Conservation (phyloP, 1,140 invertebrate genomes). For the Metopolophium dirhodum region DNA sequence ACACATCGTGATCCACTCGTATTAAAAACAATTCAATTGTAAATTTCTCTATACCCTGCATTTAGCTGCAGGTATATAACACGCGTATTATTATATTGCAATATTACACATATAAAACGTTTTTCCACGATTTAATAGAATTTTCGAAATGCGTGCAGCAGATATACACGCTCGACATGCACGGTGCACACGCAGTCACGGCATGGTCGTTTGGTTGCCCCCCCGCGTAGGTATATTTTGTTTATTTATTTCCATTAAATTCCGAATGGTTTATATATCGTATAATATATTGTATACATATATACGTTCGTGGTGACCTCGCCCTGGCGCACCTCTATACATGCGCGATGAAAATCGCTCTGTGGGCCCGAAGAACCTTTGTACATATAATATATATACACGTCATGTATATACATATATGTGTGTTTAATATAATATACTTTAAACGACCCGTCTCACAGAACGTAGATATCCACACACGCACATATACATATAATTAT, state of each 20-base stretch:
- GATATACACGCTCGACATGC: background rate
- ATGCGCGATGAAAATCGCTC: background rate
- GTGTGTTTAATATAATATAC: slow-evolving; percentile 30
- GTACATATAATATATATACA: background rate
- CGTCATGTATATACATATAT: no score
- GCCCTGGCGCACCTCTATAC: slow-evolving; percentile 39
- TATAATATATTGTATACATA: background rate
- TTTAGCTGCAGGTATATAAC: background rate
- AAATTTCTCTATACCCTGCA: background rate
- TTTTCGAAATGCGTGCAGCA: background rate
- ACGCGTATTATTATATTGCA: background rate
- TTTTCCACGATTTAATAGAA: background rate
- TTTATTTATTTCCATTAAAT: slow-evolving; percentile 21
- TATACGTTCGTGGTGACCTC: slow-evolving; percentile 7
- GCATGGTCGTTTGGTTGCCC: background rate
- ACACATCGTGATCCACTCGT: background rate
- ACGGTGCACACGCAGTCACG: background rate
- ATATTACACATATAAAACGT: background rate
- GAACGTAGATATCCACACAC: background rate
- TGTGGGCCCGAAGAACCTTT: background rate
- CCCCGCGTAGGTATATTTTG: slow-evolving; percentile 18
- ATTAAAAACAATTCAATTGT: background rate
- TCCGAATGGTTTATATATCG: background rate
- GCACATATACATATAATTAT: background rate
- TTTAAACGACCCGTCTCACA: slow-evolving; percentile 41